Conservation (phyloP, 2,113 vertebrate species). For the Irena cyanogastra region DNA sequence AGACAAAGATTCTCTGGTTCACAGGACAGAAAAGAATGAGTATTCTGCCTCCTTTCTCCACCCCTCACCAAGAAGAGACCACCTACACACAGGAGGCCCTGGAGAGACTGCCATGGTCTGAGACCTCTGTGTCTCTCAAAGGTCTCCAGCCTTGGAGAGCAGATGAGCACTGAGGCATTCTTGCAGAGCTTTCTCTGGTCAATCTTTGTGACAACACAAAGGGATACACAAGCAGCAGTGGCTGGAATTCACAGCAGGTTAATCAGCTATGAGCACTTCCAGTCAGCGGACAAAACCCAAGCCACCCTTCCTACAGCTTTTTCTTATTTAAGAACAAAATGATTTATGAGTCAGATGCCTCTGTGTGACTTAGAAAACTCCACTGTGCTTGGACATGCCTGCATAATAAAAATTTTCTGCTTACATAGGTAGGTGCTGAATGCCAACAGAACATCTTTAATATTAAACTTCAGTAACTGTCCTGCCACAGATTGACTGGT, state of each 20-base stretch:
- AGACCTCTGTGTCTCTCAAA: neutral
- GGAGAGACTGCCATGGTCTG: neutral
- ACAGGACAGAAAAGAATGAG: rapidly evolving
- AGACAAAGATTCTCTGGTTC: neutral
- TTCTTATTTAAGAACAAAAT: neutral
- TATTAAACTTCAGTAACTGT: neutral
- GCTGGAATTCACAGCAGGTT: neutral
- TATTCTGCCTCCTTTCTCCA: neutral
- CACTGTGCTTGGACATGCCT: neutral
- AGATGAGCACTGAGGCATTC: neutral
- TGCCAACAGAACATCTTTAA: neutral
- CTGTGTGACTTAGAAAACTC: neutral
- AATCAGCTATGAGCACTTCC: neutral
- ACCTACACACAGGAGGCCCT: neutral
- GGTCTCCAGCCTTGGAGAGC: neutral
- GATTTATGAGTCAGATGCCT: neutral
- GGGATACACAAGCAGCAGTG: neutral
- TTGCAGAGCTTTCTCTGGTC: neutral
- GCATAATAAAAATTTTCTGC: neutral
- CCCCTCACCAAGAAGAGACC: neutral
- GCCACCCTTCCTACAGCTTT: neutral
- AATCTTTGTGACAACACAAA: neutral
- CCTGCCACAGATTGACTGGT: neutral
- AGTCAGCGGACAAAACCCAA: neutral
- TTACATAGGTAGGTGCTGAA: neutral